Evolutionary conservation across 1,140 invertebrate genomes (phyloP), one percentile per base, ranked within the genome.

Genomic region (Venustaconcha ellipsiformis): DNA sequence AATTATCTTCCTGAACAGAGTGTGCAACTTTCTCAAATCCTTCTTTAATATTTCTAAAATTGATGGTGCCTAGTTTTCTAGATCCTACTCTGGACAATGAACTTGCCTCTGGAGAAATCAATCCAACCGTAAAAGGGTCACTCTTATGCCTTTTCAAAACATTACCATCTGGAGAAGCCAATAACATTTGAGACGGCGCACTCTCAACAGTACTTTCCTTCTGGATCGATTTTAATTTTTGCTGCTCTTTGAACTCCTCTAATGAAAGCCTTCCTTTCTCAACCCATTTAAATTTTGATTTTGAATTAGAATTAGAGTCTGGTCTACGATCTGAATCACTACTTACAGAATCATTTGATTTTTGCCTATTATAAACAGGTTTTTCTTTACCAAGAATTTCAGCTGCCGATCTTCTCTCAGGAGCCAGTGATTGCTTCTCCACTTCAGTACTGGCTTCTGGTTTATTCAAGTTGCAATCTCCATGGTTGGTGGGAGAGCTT

Each of bases 11-110:
- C n/a, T 59, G 60, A 15, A 4, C 58, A 26, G 18, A n/a, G 6
- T 56, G 14, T 65, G 56, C 58, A 23, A 68, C 60, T 0, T 26
- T 48, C 72, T 77, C 75, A 72, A 77, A 77, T 15, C 75, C 70
- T 72, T 77, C 72, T 60, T 77, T 77, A n/a, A 77, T 62, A 26
- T 77, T 70, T 26, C 20, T 48, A 62, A 77, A 77, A 20, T 77
- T 77, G 4, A 68, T 65, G 56, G 64, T 60, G 68, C 70, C 63
- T 5, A 77, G 72, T 72, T 60, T 67, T 60, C n/a, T 70, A 18
- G 75, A 48, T 48, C 37, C 37, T 8, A 77, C n/a, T 68, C 63
- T 60, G 68, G 65, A 72, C 66, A 72, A 2, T 72, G 58, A 14
- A 56, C 60, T 57, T 60, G 2, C 57, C 57, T 77, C 15, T 62